Evolutionary conservation across 2,888 invertebrate species (phyloP), one percentile per base, ranked within the genome.

Genomic region (Bugula neritina): DNA sequence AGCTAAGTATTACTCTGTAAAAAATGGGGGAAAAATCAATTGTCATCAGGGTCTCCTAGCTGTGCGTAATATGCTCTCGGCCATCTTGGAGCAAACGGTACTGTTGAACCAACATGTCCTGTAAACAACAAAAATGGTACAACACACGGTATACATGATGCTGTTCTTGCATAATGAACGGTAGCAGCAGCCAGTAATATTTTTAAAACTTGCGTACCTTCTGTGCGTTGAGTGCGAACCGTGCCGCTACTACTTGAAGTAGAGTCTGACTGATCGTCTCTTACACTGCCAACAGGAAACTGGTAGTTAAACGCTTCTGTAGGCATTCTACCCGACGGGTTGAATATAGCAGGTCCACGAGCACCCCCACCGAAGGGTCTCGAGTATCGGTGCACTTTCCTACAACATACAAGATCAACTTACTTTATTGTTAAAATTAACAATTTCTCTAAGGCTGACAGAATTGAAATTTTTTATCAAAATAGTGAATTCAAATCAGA

Each of bases 1-100:
- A 43, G 43, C 43, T 43, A n/a, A n/a, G n/a, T n/a, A n/a, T n/a
- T n/a, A 43, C 43, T 43, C 5, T 5, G 5, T 43, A 10, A 43
- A 43, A 17, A 17, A 10, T 43, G 17, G 17, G 43, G 43, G 43
- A 43, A 43, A 17, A 2, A n/a, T 63, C 34, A 63, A 17, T 63
- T 63, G n/a, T 63, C 63, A 34, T 63, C 27, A 25, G 63, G 63
- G 34, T 63, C 63, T 25, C 27, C 63, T 2, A 63, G 31, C 27
- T 63, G 63, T 63, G 63, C 21, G 27, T 63, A 63, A 34, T 63
- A 63, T 31, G 63, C 63, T 34, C 31, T 63, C 34, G 63, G 63
- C 63, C 63, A 63, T 63, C 63, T 63, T 63, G 63, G 63, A 13
- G 63, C 63, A 31, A 63, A 63, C 2, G 63, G 63, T 25, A 63